Evolutionary conservation across 2,888 invertebrate species (phyloP).

Genomic region (Limnephilus lunatus): DNA sequence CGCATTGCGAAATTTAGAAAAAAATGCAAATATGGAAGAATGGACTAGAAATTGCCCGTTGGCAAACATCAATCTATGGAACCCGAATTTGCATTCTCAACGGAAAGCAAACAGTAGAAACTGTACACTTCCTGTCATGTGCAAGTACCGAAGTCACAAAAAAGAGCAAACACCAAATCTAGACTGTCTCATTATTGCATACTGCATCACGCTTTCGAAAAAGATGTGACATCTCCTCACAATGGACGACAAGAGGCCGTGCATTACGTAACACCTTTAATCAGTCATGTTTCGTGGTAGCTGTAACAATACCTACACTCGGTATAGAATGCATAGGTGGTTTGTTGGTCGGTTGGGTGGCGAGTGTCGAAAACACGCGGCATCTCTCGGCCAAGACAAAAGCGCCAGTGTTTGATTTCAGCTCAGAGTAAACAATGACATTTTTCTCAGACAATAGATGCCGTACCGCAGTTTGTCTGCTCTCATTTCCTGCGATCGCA

Average conservation of each 20-base stretch:
- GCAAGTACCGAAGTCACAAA: not conserved
- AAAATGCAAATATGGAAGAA: not conserved
- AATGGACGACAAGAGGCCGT: slow-evolving; percentile 3
- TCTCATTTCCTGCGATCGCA: slow-evolving; percentile 38
- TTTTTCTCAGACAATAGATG: slow-evolving; percentile 44
- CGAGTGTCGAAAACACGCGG: slow-evolving; percentile 29
- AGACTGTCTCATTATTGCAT: not conserved
- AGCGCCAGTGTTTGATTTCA: slow-evolving; percentile 46
- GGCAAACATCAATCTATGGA: not conserved
- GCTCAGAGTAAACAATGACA: slow-evolving; percentile 41
- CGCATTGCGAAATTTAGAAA: not conserved
- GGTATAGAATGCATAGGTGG: not conserved
- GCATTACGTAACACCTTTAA: slow-evolving; percentile 28
- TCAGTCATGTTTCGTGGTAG: slow-evolving; percentile 13
- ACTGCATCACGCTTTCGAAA: not conserved
- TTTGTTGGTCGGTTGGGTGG: not conserved
- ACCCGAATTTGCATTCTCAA: not conserved
- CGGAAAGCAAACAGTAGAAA: not conserved
- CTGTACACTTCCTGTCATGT: not conserved
- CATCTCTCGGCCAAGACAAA: slow-evolving; percentile 40
- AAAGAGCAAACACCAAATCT: not conserved
- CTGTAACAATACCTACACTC: not conserved
- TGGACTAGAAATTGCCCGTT: not conserved
- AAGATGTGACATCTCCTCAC: slow-evolving; percentile 28
- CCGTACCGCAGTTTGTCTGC: slow-evolving; percentile 30